Percentiles rank a stretch among this genome's conserved stretches.
Evolutionary conservation across 2,888 invertebrate species (phyloP).

Genomic region (Acholoe squamosa): DNA sequence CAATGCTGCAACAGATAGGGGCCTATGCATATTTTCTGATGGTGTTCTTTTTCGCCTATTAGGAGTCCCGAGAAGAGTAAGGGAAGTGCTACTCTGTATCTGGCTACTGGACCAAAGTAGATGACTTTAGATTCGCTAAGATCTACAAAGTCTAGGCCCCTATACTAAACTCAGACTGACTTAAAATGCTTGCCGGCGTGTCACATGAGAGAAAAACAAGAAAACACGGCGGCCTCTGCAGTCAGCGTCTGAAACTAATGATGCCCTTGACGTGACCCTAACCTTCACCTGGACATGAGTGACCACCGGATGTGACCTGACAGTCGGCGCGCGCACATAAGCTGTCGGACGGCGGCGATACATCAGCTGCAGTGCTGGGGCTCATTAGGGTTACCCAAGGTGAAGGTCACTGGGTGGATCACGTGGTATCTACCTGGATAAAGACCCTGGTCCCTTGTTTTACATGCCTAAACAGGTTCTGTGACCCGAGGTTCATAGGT

Average conservation of each 20-base stretch:
- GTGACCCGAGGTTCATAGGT: too few species aligned
- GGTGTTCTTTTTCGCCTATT: too few species aligned
- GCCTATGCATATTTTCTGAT: too few species aligned
- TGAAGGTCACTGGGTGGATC: constrained; percentile 8
- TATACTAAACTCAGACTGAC: too few species aligned
- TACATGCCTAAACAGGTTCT: too few species aligned
- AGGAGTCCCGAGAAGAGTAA: too few species aligned
- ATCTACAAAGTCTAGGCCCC: too few species aligned
- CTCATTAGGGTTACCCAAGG: background rate
- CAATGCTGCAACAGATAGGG: too few species aligned
- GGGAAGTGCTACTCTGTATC: too few species aligned
- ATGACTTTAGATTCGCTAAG: too few species aligned
- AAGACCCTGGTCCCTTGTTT: too few species aligned
- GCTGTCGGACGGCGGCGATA: background rate
- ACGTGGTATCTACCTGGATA: background rate
- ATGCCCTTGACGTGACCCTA: constrained; percentile 19
- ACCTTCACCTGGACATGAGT: background rate
- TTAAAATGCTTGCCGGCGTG: background rate
- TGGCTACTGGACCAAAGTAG: too few species aligned
- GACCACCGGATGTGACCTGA: constrained; percentile 26
- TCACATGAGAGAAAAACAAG: background rate
- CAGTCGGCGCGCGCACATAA: background rate
- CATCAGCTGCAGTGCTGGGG: background rate
- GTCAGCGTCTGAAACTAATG: background rate
- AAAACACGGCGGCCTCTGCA: background rate